Percentiles rank a stretch among this genome's conserved stretches.
Evolutionary conservation across 1,140 invertebrate species (phyloP).

Genomic region (Drosophila teissieri): DNA sequence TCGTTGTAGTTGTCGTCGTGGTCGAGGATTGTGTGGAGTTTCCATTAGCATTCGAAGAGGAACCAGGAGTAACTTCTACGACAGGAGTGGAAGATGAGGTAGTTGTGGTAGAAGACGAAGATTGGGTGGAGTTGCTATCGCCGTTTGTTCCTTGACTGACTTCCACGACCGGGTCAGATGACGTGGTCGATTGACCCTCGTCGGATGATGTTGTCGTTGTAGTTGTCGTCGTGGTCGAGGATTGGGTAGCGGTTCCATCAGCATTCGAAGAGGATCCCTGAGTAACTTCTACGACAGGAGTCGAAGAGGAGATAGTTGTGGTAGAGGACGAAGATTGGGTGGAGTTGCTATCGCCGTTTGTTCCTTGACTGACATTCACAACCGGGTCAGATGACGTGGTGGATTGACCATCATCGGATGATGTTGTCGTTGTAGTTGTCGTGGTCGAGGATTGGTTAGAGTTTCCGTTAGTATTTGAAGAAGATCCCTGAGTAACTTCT

Average conservation of each 20-base stretch:
- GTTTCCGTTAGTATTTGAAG: not conserved
- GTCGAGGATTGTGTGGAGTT: not conserved
- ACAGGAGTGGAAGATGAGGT: too few relatives aligned
- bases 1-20: not conserved
- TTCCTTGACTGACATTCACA: not conserved
- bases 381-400: not conserved
- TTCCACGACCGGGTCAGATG: constrained; percentile 7
- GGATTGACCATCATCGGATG: constrained; percentile 1
- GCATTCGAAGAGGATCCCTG: not conserved
- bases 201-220: constrained; percentile 5
- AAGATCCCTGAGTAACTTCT: not conserved
- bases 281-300: not conserved
- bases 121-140: too few relatives aligned
- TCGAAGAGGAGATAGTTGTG: not conserved
- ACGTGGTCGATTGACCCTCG: not conserved
- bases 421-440: constrained; percentile 3
- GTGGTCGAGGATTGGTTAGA: not conserved
- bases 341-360: not conserved
- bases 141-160: too few relatives aligned
- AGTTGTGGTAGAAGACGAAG: too few relatives aligned
- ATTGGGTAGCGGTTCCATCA: too few relatives aligned
- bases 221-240: not conserved
- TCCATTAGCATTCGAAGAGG: not conserved
- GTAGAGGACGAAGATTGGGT: constrained; percentile 9
- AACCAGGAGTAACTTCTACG: too few relatives aligned